Conservation (phyloP, 1,140 invertebrate species). For the Hermatobates lingyangjiaoensis region DNA sequence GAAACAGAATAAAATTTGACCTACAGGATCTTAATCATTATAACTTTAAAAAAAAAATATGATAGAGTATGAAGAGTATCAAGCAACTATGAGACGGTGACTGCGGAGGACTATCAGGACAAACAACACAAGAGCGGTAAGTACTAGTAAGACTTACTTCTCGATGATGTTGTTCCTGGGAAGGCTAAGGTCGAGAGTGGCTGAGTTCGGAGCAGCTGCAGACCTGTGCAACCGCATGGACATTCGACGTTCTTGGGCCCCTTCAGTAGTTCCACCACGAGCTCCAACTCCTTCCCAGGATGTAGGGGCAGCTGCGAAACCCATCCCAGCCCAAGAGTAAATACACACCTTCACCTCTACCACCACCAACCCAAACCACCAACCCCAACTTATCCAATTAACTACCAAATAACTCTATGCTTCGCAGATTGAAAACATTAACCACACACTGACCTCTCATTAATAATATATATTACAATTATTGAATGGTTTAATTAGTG, state of each 20-base stretch:
- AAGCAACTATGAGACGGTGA: too few relatives aligned
- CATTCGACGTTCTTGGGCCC: conserved; percentile 27
- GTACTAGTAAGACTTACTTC: too few relatives aligned
- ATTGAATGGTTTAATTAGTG: too few relatives aligned
- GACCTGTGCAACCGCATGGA: conserved; percentile 27
- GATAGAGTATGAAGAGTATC: too few relatives aligned
- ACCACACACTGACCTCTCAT: not conserved
- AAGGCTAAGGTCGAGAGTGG: conserved; percentile 9
- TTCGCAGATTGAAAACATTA: not conserved
- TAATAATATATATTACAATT: not conserved
- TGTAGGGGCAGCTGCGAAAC: too few relatives aligned
- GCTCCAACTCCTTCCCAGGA: too few relatives aligned
- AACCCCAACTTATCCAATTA: not conserved
- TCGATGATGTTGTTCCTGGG: conserved; percentile 6
- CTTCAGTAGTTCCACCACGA: conserved; percentile 15
- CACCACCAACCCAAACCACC: not conserved
- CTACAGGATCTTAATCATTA: too few relatives aligned
- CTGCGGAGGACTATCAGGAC: too few relatives aligned
- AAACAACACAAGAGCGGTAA: too few relatives aligned
- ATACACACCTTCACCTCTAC: not conserved
- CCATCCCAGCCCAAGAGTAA: conserved; percentile 2
- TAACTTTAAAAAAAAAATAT: too few relatives aligned
- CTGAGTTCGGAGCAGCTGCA: conserved; percentile 7
- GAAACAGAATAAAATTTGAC: too few relatives aligned
- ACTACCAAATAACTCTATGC: not conserved